Percentiles rank a stretch among this genome's conserved stretches.
Evolutionary conservation across 2,888 invertebrate species (phyloP).

Genomic region (Onthophagus sagittarius): DNA sequence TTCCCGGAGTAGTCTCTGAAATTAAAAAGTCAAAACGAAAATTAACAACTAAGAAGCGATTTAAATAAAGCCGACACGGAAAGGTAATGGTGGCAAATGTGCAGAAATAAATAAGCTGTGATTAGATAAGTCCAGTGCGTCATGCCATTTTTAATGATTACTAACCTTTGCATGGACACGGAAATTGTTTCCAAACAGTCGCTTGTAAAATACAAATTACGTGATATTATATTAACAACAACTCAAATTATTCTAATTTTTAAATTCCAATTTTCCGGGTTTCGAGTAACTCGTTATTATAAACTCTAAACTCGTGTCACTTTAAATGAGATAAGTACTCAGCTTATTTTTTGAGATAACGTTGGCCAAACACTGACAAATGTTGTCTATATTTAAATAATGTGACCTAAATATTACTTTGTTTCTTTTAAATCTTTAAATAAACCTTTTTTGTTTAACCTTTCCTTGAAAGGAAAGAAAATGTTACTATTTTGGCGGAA

Average conservation of each 20-base stretch:
- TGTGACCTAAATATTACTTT: no score
- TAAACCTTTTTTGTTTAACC: no score
- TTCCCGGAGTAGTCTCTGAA: constrained; percentile 51
- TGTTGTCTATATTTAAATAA: no score
- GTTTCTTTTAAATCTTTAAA: no score
- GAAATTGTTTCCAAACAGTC: constrained; percentile 73
- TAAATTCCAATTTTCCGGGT: not conserved
- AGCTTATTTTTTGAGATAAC: no score
- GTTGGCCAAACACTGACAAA: no score
- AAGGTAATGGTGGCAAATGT: not conserved
- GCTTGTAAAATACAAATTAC: constrained; percentile 55
- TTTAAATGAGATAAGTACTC: no score
- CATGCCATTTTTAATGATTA: constrained; percentile 29
- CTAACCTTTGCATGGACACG: constrained; percentile 76
- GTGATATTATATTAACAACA: not conserved
- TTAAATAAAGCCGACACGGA: not conserved
- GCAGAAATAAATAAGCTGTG: not conserved
- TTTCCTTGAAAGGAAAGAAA: no score
- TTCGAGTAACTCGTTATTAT: no score
- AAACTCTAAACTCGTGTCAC: no score
- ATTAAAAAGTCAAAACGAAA: constrained; percentile 10
- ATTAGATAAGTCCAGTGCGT: not conserved
- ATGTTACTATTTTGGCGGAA: no score
- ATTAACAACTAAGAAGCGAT: no score
- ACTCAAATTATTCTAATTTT: not conserved